These are phyloP conservation scores for Dorcus parallelipipedus DNA, from an alignment of 2,888 invertebrate genomes.

Conservation along the genomic window DNA sequence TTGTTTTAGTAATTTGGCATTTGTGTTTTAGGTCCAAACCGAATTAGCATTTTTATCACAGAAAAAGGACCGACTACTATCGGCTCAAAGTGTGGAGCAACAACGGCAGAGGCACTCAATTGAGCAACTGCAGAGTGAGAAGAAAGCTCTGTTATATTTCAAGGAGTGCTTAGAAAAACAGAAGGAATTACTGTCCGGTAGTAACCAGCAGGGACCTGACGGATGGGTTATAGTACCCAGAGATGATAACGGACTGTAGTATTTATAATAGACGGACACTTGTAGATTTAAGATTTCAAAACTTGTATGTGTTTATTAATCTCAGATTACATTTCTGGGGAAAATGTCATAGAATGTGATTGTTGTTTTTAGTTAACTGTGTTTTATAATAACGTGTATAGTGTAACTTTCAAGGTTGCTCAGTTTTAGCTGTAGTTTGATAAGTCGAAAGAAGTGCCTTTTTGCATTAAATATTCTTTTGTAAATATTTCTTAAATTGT, in stretches of 20 bases:
- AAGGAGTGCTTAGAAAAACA: conserved; percentile 11
- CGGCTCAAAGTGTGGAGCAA: conserved; percentile 58
- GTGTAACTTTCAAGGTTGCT: too few species aligned
- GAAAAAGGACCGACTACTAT: conserved; percentile 72
- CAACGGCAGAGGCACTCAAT: conserved; percentile 33
- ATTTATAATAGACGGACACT: background rate
- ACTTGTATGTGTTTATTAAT: too few species aligned
- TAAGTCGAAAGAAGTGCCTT: too few species aligned
- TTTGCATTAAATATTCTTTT: too few species aligned
- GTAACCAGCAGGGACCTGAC: conserved; percentile 23
- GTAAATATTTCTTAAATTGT: too few species aligned
- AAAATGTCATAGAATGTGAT: too few species aligned
- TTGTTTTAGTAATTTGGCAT: background rate
- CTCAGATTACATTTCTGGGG: too few species aligned
- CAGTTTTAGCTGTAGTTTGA: too few species aligned
- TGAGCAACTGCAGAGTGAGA: conserved; percentile 47
- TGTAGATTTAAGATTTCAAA: too few species aligned
- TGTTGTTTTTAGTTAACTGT: too few species aligned
- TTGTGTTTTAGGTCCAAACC: conserved; percentile 62
- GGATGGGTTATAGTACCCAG: conserved; percentile 38
- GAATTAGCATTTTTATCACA: conserved; percentile 78
- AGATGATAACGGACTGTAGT: conserved; percentile 16
- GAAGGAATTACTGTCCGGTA: conserved; percentile 47
- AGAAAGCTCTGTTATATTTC: conserved; percentile 54
- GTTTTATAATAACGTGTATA: too few species aligned